phyloP scores from a whole-genome alignment of 2,888 invertebrate species.

The Drosophila subsilvestris region DNA sequence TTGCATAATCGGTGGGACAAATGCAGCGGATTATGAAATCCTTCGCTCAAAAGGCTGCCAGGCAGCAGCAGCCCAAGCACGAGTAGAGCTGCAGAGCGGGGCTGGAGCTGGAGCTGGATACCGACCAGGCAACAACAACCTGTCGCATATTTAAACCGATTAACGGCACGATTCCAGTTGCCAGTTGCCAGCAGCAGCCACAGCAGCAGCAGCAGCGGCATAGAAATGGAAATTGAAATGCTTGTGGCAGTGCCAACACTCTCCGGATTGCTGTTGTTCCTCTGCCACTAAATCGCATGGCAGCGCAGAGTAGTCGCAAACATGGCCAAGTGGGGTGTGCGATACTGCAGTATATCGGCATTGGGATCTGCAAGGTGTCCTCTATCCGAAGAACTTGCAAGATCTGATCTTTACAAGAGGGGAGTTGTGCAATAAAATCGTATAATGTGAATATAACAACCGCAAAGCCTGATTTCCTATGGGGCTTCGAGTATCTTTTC shows the following conservation, averaged over 20 bases:
- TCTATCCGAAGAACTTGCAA: neutral
- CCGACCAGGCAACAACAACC: slow-evolving; percentile 61
- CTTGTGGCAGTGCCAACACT: slow-evolving; percentile 77
- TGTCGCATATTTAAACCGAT: slow-evolving; percentile 76
- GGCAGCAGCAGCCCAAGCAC: slow-evolving; percentile 27
- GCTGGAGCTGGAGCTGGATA: slow-evolving; percentile 21
- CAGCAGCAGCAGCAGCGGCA: slow-evolving; percentile 20
- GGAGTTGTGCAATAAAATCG: slow-evolving; percentile 71
- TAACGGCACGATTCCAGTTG: slow-evolving; percentile 72
- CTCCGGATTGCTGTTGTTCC: slow-evolving; percentile 28
- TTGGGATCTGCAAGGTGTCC: neutral
- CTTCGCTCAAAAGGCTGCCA: slow-evolving; percentile 61
- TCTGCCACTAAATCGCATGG: neutral
- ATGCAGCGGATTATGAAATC: slow-evolving; percentile 73
- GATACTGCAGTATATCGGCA: neutral
- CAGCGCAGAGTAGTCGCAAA: neutral
- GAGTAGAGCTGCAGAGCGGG: slow-evolving; percentile 8
- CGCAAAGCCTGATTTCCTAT: slow-evolving; percentile 57
- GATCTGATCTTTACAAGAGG: too few relatives aligned
- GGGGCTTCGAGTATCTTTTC: slow-evolving; percentile 28
- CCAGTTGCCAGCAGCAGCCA: slow-evolving; percentile 30
- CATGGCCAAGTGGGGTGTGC: neutral
- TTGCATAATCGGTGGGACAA: slow-evolving; percentile 74
- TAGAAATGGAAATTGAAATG: slow-evolving; percentile 78
- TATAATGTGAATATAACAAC: slow-evolving; percentile 47